Evolutionary conservation across 1,140 invertebrate species (phyloP), one percentile per base, ranked within the genome.

Genomic region (Gonatopus flavifemur): DNA sequence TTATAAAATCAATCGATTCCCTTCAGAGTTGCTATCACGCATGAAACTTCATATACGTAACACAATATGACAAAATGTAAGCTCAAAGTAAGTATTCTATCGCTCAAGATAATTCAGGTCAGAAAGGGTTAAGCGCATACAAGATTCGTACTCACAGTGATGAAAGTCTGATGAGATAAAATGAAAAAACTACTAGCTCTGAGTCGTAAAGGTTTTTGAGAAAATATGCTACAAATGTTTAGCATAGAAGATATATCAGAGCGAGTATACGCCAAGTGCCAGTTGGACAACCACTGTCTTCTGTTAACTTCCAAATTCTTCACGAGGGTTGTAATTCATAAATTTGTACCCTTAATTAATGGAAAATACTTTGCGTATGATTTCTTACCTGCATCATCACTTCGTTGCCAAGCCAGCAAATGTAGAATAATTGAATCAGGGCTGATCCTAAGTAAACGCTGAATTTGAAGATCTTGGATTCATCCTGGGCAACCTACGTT

Each of bases 371-470:
- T n/a, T n/a, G n/a, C n/a, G n/a, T n/a, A n/a, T n/a, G 25, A 7
- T 12, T 7, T 6, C 46, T 50, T 36, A 64, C 62, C 41, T 56
- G 40, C 15, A 54, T 22, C 10, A 15, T 52, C 30, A 64, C 9
- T 15, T 64, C 61, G 12, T 64, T 64, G 2, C 62, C 61, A 12
- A 57, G 1, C 62, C 57, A 64, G 32, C 61, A 64, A 10, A 50
- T 21, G 13, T 52, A 64, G 13, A 60, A 46, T 10, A 64, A 40
- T 12, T 64, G 61, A 24, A 36, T 46, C 12, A 55, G 2, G 2
- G 61, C 61, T 2, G 57, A 50, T n/a, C 35, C 31, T 15, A 64
- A 13, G 22, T 58, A 64, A 22, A 61, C 15, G 1, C 22, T 30
- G 35, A 52, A 64, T 33, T 64, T 64, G 4, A 28, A 33, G 12